phyloP scores from a whole-genome alignment of 1,140 invertebrate species.

The Sinella curviseta region DNA sequence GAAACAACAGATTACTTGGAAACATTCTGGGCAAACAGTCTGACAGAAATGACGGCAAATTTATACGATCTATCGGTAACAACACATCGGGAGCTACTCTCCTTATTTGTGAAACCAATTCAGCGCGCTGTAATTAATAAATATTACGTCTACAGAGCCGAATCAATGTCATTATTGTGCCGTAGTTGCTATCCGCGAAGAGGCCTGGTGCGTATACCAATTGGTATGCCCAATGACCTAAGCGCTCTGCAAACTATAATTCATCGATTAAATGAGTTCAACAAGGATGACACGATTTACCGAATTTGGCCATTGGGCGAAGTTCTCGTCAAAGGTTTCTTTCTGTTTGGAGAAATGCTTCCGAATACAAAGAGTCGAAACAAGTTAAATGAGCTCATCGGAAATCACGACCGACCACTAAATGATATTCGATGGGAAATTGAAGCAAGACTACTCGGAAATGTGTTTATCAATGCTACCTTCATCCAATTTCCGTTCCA shows the following conservation, averaged over 20 bases:
- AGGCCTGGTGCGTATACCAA: background rate
- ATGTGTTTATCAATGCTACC: background rate
- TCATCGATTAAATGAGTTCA: background rate
- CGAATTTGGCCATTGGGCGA: background rate
- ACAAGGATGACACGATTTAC: background rate
- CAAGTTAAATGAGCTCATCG: no score
- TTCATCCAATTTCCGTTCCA: background rate
- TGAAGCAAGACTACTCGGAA: background rate
- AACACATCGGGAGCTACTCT: background rate
- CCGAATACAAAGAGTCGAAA: no score
- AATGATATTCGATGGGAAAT: no score
- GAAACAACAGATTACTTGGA: background rate
- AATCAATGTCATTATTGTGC: background rate
- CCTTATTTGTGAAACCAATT: background rate
- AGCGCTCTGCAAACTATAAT: background rate
- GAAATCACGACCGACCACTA: background rate
- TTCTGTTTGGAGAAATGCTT: no score
- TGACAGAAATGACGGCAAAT: background rate
- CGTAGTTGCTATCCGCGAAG: background rate
- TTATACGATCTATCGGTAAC: background rate
- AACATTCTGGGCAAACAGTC: background rate
- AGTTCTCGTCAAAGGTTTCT: no score
- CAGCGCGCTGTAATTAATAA: background rate
- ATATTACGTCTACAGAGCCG: background rate
- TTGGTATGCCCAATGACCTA: background rate